A percentile compares a stretch with the other conserved stretches of the same genome.
Evolutionary conservation across 2,888 invertebrate species (phyloP).

Genomic region (Chrysodeixis includens): DNA sequence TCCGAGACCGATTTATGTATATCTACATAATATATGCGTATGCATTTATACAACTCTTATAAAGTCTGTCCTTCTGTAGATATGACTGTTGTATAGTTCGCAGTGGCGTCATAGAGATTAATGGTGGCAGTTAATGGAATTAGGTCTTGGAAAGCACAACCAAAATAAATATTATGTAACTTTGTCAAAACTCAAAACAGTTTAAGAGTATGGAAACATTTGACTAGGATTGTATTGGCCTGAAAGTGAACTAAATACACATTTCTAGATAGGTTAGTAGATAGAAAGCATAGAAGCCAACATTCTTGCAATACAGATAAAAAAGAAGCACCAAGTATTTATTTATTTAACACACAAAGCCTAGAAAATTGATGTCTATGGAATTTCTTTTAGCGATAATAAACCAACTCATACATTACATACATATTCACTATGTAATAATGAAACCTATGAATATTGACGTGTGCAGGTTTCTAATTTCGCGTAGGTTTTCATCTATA

Average conservation of each 20-base stretch:
- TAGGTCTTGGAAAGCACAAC: not conserved
- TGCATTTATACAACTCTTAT: constrained; percentile 9
- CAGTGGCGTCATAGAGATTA: constrained; percentile 31
- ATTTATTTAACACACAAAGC: not conserved
- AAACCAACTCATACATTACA: too few species aligned
- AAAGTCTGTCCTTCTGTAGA: constrained; percentile 39
- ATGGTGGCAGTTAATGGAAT: not conserved
- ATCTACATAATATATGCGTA: too few species aligned
- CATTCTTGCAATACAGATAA: not conserved
- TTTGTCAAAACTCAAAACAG: too few species aligned
- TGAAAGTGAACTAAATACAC: not conserved
- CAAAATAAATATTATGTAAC: not conserved
- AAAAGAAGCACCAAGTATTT: too few species aligned
- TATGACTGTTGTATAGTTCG: constrained; percentile 41
- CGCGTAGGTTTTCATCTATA: not conserved
- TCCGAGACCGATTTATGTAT: constrained; percentile 40
- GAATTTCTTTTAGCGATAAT: not conserved
- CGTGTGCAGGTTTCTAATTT: too few species aligned
- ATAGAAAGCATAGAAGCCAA: not conserved
- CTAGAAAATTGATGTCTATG: not conserved
- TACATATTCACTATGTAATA: too few species aligned
- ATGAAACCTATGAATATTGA: not conserved
- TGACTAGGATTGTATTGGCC: too few species aligned
- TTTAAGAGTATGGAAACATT: too few species aligned
- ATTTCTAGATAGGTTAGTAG: not conserved